Percentiles rank a stretch among this genome's conserved stretches.
Evolutionary conservation across 2,797 vertebrate genomes (phyloP).

Genomic region (Poeciliopsis paucimaculata): DNA sequence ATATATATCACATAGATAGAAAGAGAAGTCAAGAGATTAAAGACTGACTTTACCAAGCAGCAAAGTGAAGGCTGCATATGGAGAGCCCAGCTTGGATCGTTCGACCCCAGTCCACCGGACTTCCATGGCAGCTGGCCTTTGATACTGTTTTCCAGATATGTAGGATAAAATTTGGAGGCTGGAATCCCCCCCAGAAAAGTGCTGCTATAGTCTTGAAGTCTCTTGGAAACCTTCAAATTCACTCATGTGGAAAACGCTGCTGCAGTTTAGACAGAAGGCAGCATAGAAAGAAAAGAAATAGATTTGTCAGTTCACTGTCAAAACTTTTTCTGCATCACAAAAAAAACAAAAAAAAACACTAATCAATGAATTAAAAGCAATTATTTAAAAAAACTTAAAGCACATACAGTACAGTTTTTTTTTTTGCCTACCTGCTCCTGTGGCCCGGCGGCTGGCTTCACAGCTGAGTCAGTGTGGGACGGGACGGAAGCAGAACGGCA

Average conservation of each 20-base stretch:
- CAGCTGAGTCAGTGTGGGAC: constrained; percentile 69
- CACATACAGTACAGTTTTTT: constrained; percentile 13
- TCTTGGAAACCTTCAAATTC: constrained; percentile 30
- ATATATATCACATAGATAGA: background rate
- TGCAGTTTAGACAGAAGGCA: constrained; percentile 63
- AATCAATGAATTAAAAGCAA: background rate
- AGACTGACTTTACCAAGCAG: constrained; percentile 73
- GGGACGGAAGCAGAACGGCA: constrained; percentile 48
- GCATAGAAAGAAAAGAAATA: constrained; percentile 1
- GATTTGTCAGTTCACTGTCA: background rate
- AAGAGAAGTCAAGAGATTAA: background rate
- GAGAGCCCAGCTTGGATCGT: constrained; percentile 52
- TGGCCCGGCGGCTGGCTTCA: constrained; percentile 49
- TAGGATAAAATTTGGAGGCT: constrained; percentile 16
- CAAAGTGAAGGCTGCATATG: constrained; percentile 46
- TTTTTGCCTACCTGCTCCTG: constrained; percentile 61
- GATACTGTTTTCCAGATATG: constrained; percentile 11
- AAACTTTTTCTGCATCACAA: background rate
- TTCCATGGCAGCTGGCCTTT: constrained; percentile 71
- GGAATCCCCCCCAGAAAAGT: constrained; percentile 12
- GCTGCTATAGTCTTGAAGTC: constrained; percentile 20
- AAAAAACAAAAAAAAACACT: background rate
- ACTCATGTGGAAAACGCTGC: constrained; percentile 31
- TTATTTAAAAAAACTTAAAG: background rate
- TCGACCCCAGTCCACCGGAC: constrained; percentile 57